Percentiles rank a stretch among this genome's conserved stretches.
Evolutionary conservation across 2,113 vertebrate genomes (phyloP).

Genomic region (Bos indicus): DNA sequence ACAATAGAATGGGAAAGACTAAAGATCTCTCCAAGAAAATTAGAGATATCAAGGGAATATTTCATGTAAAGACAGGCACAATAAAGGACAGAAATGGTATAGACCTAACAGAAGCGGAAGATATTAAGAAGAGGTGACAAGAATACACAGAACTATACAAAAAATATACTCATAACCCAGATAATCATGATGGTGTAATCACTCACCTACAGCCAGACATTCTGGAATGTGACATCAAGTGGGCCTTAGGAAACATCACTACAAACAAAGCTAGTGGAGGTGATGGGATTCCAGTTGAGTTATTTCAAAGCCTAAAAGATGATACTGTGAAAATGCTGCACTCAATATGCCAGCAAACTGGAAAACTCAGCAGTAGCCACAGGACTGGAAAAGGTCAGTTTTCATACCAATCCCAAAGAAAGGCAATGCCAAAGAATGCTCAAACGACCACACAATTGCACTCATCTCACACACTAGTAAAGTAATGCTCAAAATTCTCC

Average conservation of each 20-base stretch:
- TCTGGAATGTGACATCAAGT: neutral
- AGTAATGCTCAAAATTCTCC: neutral
- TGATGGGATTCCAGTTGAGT: neutral
- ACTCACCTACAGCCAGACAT: neutral
- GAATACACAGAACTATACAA: neutral
- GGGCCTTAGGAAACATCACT: neutral
- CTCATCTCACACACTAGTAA: neutral
- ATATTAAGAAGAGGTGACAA: neutral
- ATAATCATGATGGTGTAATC: neutral
- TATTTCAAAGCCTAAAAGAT: neutral
- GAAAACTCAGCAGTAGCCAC: neutral
- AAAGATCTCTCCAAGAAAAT: neutral
- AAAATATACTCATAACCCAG: neutral
- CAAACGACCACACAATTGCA: neutral
- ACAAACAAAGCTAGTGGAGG: neutral
- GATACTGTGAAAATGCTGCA: neutral
- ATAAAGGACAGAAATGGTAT: no score
- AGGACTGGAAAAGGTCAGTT: neutral
- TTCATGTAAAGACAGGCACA: neutral
- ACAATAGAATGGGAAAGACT: neutral
- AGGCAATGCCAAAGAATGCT: neutral
- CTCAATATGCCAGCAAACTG: neutral
- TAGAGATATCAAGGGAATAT: neutral
- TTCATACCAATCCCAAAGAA: neutral
- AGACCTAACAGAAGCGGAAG: no score